Percentiles rank a stretch among this genome's conserved stretches.
These are phyloP conservation scores for Sula dactylatra DNA, from an alignment of 2,113 vertebrate species.

Conservation along the genomic window DNA sequence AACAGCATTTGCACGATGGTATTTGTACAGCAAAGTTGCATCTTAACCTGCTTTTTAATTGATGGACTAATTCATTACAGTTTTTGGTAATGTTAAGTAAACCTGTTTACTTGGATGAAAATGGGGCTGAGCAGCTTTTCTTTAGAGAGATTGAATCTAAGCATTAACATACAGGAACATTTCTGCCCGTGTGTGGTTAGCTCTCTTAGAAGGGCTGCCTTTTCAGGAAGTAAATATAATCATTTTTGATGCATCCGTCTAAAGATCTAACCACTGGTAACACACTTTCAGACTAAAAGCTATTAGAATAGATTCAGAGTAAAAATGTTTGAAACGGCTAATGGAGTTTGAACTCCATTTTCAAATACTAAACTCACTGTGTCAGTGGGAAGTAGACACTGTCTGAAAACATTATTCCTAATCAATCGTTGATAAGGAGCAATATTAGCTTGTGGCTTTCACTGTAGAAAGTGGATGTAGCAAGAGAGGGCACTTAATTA, in stretches of 20 bases:
- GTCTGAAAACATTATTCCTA: background rate
- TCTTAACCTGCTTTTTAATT: background rate
- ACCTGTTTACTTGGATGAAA: background rate
- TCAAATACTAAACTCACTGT: background rate
- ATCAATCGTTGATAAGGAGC: background rate
- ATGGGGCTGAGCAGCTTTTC: background rate
- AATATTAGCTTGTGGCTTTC: background rate
- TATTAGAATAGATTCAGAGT: background rate
- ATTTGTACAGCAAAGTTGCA: background rate
- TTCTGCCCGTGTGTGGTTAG: background rate
- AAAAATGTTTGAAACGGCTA: background rate
- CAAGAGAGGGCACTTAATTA: background rate
- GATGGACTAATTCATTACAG: background rate
- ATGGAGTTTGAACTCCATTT: background rate
- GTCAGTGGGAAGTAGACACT: background rate
- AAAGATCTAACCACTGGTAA: background rate
- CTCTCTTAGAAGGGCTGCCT: background rate
- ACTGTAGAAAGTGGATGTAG: background rate
- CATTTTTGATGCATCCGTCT: background rate
- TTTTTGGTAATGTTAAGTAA: background rate
- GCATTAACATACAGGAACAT: background rate
- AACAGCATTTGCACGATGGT: fast-evolving
- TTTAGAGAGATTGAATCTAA: background rate
- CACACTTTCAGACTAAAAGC: background rate
- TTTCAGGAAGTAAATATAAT: conserved; percentile 11